A percentile compares a stretch with the other conserved stretches of the same genome.
Conservation (phyloP, 2,797 vertebrate species). For the Hyperoplus lanceolatus region DNA sequence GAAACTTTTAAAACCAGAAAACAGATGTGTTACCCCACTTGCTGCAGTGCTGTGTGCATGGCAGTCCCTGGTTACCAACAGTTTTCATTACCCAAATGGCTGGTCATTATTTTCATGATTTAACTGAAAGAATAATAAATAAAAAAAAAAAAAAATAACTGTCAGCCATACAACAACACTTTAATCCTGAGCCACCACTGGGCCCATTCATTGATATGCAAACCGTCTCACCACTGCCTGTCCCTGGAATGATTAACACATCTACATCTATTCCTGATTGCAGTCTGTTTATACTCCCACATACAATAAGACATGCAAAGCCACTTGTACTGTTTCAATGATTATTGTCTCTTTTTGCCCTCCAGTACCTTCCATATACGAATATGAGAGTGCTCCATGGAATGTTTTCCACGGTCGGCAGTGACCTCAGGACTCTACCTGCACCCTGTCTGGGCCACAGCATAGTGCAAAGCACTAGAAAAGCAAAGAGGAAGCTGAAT, state of each 20-base stretch:
- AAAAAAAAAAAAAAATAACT: not conserved
- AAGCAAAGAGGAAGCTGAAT: conserved; percentile 21
- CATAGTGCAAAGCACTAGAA: conserved; percentile 41
- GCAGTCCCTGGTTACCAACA: not conserved
- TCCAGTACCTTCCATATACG: conserved; percentile 97
- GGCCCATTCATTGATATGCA: conserved; percentile 44
- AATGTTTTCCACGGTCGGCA: conserved; percentile 29
- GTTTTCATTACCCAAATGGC: conserved; percentile 29
- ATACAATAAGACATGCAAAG: not conserved
- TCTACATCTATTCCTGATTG: not conserved
- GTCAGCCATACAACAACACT: conserved; percentile 28
- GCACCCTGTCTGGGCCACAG: conserved; percentile 55
- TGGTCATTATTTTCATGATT: conserved; percentile 39
- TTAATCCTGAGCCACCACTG: conserved; percentile 8
- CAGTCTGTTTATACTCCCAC: not conserved
- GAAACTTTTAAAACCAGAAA: conserved; percentile 4
- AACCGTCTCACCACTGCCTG: conserved; percentile 13
- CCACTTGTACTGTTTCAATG: conserved; percentile 5
- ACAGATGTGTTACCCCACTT: not conserved
- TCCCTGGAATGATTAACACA: conserved; percentile 18
- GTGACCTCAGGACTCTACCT: conserved; percentile 42
- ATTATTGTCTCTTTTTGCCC: conserved; percentile 48
- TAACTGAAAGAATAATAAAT: conserved; percentile 11
- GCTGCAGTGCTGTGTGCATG: not conserved
- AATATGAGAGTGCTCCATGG: conserved; percentile 87